Base-by-base conservation (phyloP, 2,888 invertebrate species). In the Abrostola triplasia region DNA sequence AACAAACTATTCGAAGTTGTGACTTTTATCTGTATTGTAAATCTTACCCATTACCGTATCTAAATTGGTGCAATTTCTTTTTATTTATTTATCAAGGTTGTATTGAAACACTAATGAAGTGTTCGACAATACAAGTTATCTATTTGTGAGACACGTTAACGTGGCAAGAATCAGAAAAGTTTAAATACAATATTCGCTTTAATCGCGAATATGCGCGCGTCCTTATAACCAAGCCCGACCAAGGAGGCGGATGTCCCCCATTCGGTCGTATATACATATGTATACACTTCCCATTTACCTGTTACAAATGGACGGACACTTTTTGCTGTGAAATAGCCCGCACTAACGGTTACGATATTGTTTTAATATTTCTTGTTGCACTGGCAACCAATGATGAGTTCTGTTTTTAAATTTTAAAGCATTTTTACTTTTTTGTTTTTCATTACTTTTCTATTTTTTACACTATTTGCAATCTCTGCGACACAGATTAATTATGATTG, bases 171-270 rank as follows among this genome's bases (percentile, higher is more conserved):
- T 7, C 5, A 9, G 12, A 40, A 7, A 8, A 41, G 48, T 42
- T 4, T 44, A 12, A 38, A 5, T 56, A 11, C 36, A 59, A 64
- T 59, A 55, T 51, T 55, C 36, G n/a, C 59, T 11, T 35, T 37
- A 35, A 48, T 74, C 50, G 63, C 52, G 38, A 53, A 60, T 58
- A 24, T 64, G 56, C 35, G 47, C 37, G 41, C 57, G 36, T 62
- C 64, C 62, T 75, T 64, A 75, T 38, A 62, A 42, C 36, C 36
- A 48, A 36, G 48, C 54, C 51, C 38, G 36, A 44, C 47, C 62
- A 67, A 70, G 64, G 69, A 69, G 64, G 68, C 85, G 86, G 87
- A 87, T 78, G 80, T 77, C 70, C 76, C 48, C 69, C 73, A 83
- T 85, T 81, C 79, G 72, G 49, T n/a, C 67, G 48, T 48, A 35